A percentile compares a stretch with the other conserved stretches of the same genome.
phyloP scores from a whole-genome alignment of 1,140 invertebrate species.

The Potamilus streckersoni region DNA sequence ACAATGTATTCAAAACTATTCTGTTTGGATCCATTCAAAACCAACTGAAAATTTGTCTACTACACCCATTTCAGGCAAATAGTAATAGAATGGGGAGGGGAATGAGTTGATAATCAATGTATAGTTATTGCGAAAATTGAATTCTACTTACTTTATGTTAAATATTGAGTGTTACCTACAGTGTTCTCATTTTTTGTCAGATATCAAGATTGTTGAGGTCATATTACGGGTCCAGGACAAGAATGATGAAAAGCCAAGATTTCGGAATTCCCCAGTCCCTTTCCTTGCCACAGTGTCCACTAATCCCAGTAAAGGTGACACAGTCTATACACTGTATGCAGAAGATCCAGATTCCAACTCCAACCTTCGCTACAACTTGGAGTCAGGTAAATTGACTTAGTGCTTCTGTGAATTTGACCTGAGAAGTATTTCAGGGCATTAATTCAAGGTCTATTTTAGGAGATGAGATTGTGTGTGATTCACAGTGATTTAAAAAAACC shows the following conservation, averaged over 20 bases:
- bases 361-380: conserved; percentile 41
- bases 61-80: too few relatives aligned
- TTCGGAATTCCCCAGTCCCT: conserved; percentile 46
- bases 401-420: background rate
- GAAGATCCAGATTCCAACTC: conserved; percentile 47
- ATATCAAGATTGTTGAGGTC: conserved; percentile 30
- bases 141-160: too few relatives aligned
- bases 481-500: too few relatives aligned
- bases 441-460: too few relatives aligned
- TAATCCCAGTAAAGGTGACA: conserved; percentile 34
- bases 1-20: too few relatives aligned
- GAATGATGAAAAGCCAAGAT: conserved; percentile 51
- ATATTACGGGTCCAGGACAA: conserved; percentile 42
- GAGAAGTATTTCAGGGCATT: too few relatives aligned
- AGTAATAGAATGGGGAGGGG: too few relatives aligned
- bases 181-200: conserved; percentile 29
- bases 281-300: conserved; percentile 51
- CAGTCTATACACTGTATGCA: conserved; percentile 48
- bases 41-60: too few relatives aligned
- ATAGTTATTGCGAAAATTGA: too few relatives aligned
- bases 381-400: conserved; percentile 37
- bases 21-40: too few relatives aligned
- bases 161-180: background rate
- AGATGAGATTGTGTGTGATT: background rate
- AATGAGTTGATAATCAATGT: too few relatives aligned